phyloP scores from a whole-genome alignment of 2,888 invertebrate genomes.

The Coelopa pilipes region DNA sequence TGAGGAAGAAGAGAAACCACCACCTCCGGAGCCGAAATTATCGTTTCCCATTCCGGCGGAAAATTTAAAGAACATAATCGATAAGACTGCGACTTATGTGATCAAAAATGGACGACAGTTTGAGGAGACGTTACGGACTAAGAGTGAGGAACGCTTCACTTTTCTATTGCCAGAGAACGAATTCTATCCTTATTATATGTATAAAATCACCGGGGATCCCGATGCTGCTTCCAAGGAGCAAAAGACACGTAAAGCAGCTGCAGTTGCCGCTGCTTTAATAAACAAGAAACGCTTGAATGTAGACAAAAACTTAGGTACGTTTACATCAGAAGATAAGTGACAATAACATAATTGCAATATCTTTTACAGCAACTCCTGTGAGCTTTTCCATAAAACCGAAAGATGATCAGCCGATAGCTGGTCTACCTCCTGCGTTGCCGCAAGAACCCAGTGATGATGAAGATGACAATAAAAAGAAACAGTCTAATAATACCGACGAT shows the following conservation, averaged over 20 bases:
- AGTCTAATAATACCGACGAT: not conserved
- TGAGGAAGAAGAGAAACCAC: conserved; percentile 53
- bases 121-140: conserved; percentile 85
- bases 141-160: conserved; percentile 86
- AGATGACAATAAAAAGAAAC: conserved; percentile 43
- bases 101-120: conserved; percentile 95
- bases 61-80: conserved; percentile 87
- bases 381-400: conserved; percentile 88
- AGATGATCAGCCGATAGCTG: conserved; percentile 72
- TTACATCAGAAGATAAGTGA: not conserved
- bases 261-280: conserved; percentile 58
- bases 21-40: conserved; percentile 45
- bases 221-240: conserved; percentile 62
- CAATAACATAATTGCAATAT: not conserved
- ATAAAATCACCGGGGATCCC: conserved; percentile 68
- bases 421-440: conserved; percentile 79
- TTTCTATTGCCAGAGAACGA: conserved; percentile 83
- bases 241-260: conserved; percentile 60
- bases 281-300: conserved; percentile 52
- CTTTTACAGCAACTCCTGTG: conserved; percentile 71
- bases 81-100: conserved; percentile 97
- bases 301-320: conserved; percentile 23
- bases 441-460: conserved; percentile 81
- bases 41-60: conserved; percentile 77
- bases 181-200: conserved; percentile 84